A percentile compares a stretch with the other conserved stretches of the same genome.
These are phyloP conservation scores for Delphinus delphis DNA, from an alignment of 2,113 vertebrate species.

Conservation along the genomic window DNA sequence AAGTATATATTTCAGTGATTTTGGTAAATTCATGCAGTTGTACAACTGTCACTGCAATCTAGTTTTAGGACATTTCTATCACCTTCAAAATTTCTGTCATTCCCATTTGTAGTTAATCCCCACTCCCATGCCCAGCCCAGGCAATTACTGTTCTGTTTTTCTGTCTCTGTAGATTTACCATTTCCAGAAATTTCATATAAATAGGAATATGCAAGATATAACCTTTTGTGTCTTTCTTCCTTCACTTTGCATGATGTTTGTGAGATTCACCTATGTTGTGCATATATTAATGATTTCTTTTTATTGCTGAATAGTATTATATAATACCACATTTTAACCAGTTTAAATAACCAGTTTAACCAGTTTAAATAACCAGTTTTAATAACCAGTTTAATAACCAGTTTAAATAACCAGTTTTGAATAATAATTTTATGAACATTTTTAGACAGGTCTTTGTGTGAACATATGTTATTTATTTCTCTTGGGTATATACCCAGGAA, in stretches of 20 bases:
- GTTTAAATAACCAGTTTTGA: neutral
- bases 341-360: too few species aligned
- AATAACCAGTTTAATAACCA: too few species aligned
- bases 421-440: neutral
- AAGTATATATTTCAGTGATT: neutral
- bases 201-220: neutral
- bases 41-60: neutral
- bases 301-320: neutral
- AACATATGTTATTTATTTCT: constrained; percentile 13
- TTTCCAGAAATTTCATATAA: constrained; percentile 31
- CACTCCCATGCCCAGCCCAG: neutral
- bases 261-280: neutral
- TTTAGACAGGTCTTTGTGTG: constrained; percentile 4
- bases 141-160: neutral
- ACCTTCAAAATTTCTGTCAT: neutral
- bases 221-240: constrained; percentile 33
- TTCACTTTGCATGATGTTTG: neutral
- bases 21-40: neutral
- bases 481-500: neutral
- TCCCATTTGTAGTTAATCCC: neutral
- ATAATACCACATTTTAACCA: neutral
- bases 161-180: neutral
- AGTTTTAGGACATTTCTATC: constrained; percentile 4
- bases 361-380: too few species aligned
- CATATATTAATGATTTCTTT: neutral